Evolutionary conservation across 2,797 vertebrate genomes (phyloP), one percentile per base, ranked within the genome.

Genomic region (Triplophysa yarkandensis): DNA sequence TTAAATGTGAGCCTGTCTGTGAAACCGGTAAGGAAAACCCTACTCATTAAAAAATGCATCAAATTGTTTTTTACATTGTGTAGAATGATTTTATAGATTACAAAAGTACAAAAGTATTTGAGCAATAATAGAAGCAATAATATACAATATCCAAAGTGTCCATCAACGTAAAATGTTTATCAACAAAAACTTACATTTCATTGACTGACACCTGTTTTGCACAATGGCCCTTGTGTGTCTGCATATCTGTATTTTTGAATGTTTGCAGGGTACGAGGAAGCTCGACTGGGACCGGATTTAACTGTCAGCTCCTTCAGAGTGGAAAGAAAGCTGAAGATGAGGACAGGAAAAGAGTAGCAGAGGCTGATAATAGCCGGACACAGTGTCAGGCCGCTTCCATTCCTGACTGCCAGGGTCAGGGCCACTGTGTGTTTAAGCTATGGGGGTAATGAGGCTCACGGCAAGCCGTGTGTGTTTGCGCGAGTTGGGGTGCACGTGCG

Each of bases 301-400:
- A 58, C 71, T 55, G 17, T 57, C 67, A 27, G 62, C 71, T 66
- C 23, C 46, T 36, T 58, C 54, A 41, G 70, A 60, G 43, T 48
- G 41, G 44, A 71, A 7, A 23, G 9, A 23, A 10, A 48, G 8
- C 19, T 9, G 30, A 55, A 2, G 27, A 44, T 21, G 50, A 57
- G 50, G n/a, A 55, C 71, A 77, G 46, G 46, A 39, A 44, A n/a
- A 69, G 52, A 70, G 21, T 30, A 50, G 76, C 46, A 21, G 68
- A 50, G 30, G 16, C 30, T 61, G 43, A 69, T 76, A 71, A 41
- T 67, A 64, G 32, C 32, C 13, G 52, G 60, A 66, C 62, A 65
- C 14, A 54, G 44, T 69, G 62, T 79, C 62, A 74, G 34, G 16
- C 55, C 43, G 28, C 74, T 70, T 77, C 68, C 50, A 60, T 64